These are phyloP conservation scores for Synanthedon tipuliformis DNA, from an alignment of 2,888 invertebrate genomes.

Conservation along the genomic window DNA sequence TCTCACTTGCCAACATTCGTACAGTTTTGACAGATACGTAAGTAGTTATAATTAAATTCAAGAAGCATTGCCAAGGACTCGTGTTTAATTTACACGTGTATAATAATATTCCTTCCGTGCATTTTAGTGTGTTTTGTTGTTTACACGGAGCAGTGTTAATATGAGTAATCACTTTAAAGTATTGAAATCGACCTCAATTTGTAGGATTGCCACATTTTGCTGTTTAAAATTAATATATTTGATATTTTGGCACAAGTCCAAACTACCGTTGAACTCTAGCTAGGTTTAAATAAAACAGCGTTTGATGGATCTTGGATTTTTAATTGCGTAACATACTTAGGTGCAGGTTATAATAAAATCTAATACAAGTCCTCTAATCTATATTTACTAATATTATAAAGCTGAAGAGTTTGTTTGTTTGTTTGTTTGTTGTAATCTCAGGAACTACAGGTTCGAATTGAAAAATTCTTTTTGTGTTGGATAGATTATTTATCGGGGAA, in stretches of 20 bases:
- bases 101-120: constrained; percentile 7
- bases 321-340: neutral
- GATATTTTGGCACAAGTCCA: constrained; percentile 39
- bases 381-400: too few relatives aligned
- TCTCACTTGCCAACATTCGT: constrained; percentile 59
- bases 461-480: too few relatives aligned
- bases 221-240: constrained; percentile 28
- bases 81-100: constrained; percentile 7
- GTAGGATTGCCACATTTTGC: constrained; percentile 25
- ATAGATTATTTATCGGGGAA: too few relatives aligned
- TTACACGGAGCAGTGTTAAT: neutral
- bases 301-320: neutral
- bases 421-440: too few relatives aligned
- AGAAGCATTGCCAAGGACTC: constrained; percentile 60
- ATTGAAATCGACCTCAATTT: constrained; percentile 18
- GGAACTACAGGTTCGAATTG: too few relatives aligned
- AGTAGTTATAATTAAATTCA: constrained; percentile 60
- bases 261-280: constrained; percentile 19
- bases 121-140: constrained; percentile 1
- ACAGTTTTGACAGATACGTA: constrained; percentile 56
- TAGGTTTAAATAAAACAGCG: constrained; percentile 1
- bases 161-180: constrained; percentile 1
- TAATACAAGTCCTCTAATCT: neutral
- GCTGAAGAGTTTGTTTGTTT: too few relatives aligned
- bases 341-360: too few relatives aligned